Evolutionary conservation across 2,797 vertebrate genomes (phyloP), one percentile per base, ranked within the genome.

Genomic region (Gorsachius magnificus): DNA sequence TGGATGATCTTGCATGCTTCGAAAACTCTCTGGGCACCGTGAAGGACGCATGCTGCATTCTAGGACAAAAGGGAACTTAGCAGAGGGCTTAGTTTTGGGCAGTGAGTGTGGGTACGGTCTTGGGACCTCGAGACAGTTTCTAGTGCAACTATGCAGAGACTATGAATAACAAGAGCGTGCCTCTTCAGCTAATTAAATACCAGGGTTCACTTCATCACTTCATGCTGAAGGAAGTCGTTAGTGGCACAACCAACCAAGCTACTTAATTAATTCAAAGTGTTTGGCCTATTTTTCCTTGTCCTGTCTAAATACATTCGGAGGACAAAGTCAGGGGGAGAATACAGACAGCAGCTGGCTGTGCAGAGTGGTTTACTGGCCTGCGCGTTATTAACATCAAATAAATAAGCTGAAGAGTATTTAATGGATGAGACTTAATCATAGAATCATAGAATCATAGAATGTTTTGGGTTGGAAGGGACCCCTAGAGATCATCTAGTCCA

Each of bases 41-140:
- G n/a, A 61, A 72, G 31, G 46, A 16, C 51, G 10, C 11, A 6
- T 7, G 13, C 38, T 88, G 58, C 5, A 0, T 36, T 70, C 28
- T 58, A 28, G 36, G 31, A 79, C 16, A 61, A 41, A 48, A 25
- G 22, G 16, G 28, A 33, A 41, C 36, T 13, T 1, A 51, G 50
- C 33, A 28, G 36, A 12, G 25, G 60, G n/a, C 29, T 48, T 36
- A 5, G 4, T 48, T 61, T 81, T 41, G 45, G 31, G 12, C 21
- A 24, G 0, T 6, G 9, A 68, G 17, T 0, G 18, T 9, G 35
- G 35, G 11, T 29, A 5, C 3, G 3, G 41, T 10, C 3, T 2
- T 46, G 31, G 43, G 36, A n/a, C 43, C 46, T 82, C 61, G 17
- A 6, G 43, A 26, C 0, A 3, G 29, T 51, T 65, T 51, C 21